Percentiles rank a stretch among this genome's conserved stretches.
Conservation (phyloP, 37 sponge, comb jelly and placozoan genomes). For the Theonella swinhoei region DNA sequence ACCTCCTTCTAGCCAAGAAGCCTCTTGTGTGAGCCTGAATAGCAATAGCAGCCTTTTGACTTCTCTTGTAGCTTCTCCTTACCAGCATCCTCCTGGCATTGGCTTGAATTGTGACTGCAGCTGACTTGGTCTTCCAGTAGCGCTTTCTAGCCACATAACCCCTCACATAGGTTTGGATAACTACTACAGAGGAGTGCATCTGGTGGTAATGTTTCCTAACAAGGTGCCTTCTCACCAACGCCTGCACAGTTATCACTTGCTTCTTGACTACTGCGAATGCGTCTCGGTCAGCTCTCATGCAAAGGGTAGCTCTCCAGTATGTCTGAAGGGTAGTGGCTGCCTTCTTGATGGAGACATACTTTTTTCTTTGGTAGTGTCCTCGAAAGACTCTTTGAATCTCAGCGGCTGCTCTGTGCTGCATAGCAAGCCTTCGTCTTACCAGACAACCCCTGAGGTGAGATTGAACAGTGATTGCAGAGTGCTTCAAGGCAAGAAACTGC, state of each 20-base stretch:
- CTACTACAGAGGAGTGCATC: slow-evolving; percentile 41
- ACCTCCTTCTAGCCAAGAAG: background rate
- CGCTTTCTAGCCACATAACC: slow-evolving; percentile 17
- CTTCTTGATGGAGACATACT: background rate
- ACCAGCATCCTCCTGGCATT: slow-evolving; percentile 22
- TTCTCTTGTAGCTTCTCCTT: slow-evolving; percentile 17
- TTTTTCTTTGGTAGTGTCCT: slow-evolving; percentile 11
- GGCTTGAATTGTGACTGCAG: slow-evolving; percentile 24
- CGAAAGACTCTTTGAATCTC: slow-evolving; percentile 29
- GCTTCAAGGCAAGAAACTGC: slow-evolving; percentile 6
- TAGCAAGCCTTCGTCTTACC: background rate
- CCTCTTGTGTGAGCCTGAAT: slow-evolving; percentile 51
- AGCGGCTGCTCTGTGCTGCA: slow-evolving; percentile 16
- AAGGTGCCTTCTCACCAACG: slow-evolving; percentile 4
- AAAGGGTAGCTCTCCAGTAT: background rate
- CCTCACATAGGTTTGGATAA: slow-evolving; percentile 58
- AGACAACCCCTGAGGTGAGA: slow-evolving; percentile 3
- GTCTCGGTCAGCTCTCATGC: background rate
- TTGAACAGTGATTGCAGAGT: slow-evolving; percentile 4
- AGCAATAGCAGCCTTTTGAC: slow-evolving; percentile 36
- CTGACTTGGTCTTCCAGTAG: background rate
- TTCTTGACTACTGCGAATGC: background rate
- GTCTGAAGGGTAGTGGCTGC: slow-evolving; percentile 19
- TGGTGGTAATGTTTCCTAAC: slow-evolving; percentile 7
- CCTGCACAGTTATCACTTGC: background rate